These are phyloP conservation scores for Muscicapa striata DNA, from an alignment of 2,797 vertebrate genomes.

Conservation along the genomic window DNA sequence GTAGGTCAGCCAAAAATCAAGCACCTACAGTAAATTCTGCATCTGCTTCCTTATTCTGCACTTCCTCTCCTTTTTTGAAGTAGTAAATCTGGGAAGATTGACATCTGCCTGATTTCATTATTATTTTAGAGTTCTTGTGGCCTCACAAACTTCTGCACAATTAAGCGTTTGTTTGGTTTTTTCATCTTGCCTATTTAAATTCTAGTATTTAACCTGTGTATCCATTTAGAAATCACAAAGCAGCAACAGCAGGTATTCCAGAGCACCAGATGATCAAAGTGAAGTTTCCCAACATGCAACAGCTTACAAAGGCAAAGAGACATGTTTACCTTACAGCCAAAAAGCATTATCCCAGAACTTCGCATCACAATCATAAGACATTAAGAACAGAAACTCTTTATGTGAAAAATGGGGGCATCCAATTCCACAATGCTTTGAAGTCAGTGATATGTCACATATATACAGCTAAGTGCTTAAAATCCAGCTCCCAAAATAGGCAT, in stretches of 20 bases:
- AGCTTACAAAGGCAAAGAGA: conserved; percentile 84
- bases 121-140: conserved; percentile 82
- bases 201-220: conserved; percentile 69
- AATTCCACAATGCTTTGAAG: conserved; percentile 75
- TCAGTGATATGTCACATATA: conserved; percentile 76
- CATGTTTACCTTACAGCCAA: conserved; percentile 84
- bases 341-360: conserved; percentile 79
- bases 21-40: conserved; percentile 33
- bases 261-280: conserved; percentile 85
- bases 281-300: conserved; percentile 87
- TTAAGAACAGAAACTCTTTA: conserved; percentile 80
- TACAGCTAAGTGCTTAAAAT: conserved; percentile 43
- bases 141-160: conserved; percentile 80
- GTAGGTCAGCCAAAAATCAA: conserved; percentile 35
- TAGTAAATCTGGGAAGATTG: conserved; percentile 76
- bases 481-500: conserved; percentile 46
- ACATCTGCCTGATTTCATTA: conserved; percentile 72
- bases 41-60: conserved; percentile 30
- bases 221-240: conserved; percentile 87
- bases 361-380: conserved; percentile 79
- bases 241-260: conserved; percentile 85
- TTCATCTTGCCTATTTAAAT: conserved; percentile 71
- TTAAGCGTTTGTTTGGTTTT: conserved; percentile 58
- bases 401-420: conserved; percentile 85
- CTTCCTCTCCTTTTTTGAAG: conserved; percentile 49